Evolutionary conservation across 2,113 vertebrate genomes (phyloP), one percentile per base, ranked within the genome.

Genomic region (Spilogale gracilis): DNA sequence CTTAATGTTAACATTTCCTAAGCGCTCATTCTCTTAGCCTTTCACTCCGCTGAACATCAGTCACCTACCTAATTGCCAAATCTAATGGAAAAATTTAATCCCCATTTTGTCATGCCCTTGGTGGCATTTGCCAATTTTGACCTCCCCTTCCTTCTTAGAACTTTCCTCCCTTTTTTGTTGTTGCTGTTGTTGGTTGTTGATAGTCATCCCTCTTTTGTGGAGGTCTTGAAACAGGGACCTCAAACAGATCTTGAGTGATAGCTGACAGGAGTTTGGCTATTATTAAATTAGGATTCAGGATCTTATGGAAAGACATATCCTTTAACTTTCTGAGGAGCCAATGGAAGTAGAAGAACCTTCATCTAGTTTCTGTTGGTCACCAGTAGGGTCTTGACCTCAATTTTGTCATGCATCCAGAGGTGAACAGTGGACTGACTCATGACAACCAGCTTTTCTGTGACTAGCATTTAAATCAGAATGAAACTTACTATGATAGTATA

Each of bases 61-160:
- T 79, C 61, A 38, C 74, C 74, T 16, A 16, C 81, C 58, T 73
- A 54, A 45, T 61, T 94, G 84, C 52, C 81, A 94, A 92, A 89
- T 52, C 30, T 43, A 58, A 89, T 73, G 78, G 96, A 89, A 97
- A 95, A 95, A 60, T 88, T 76, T 71, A 91, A 84, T 82, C 23
- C 32, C 48, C 10, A 9, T 60, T 48, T 58, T 73, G 43, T 86
- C 13, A 17, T 69, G 78, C 38, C 30, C 23, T 60, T 80, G 18
- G 48, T 76, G 69, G 16, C 76, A 21, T 76, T 95, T 63, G 52
- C 23, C 17, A 52, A 1, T 45, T 60, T 65, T 93, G 43, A 67
- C 25, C 52, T 87, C 54, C 76, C 21, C 54, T 88, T 94, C 12
- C 18, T 76, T 63, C 43, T 32, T 71, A 56, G 61, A 79, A 67